Conservation (phyloP, 1,140 invertebrate species). For the Orius insidiosus region DNA sequence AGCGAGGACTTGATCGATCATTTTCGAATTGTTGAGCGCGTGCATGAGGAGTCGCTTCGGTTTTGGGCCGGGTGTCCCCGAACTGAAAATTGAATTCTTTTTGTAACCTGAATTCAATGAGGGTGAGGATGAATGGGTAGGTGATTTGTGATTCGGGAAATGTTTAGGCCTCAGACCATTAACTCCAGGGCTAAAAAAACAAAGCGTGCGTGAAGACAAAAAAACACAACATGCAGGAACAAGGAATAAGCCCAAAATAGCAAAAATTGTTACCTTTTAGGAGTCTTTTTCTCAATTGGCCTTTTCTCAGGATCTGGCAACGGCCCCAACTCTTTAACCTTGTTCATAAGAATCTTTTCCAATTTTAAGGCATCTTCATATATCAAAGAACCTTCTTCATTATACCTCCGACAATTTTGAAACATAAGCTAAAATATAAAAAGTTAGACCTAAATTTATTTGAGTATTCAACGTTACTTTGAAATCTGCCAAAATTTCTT, state of each 20-base stretch:
- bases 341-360: conserved; percentile 69
- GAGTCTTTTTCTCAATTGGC: conserved; percentile 20
- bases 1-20: conserved; percentile 1
- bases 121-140: no score
- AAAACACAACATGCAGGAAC: no score
- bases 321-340: conserved; percentile 55
- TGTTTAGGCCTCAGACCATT: no score
- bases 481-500: conserved; percentile 49
- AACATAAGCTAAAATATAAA: conserved; percentile 59
- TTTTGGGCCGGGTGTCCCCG: neutral
- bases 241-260: no score
- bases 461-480: conserved; percentile 27
- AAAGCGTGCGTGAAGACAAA: no score
- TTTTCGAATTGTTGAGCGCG: neutral
- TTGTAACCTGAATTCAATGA: no score
- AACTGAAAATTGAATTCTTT: no score
- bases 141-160: no score
- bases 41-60: no score
- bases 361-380: conserved; percentile 84
- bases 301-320: conserved; percentile 22
- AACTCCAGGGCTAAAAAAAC: no score
- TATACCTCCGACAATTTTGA: conserved; percentile 85
- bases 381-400: conserved; percentile 88
- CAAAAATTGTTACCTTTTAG: conserved; percentile 23
- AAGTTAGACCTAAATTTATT: neutral